Conservation (phyloP, 1,140 invertebrate species). For the Laupala kohalensis region DNA sequence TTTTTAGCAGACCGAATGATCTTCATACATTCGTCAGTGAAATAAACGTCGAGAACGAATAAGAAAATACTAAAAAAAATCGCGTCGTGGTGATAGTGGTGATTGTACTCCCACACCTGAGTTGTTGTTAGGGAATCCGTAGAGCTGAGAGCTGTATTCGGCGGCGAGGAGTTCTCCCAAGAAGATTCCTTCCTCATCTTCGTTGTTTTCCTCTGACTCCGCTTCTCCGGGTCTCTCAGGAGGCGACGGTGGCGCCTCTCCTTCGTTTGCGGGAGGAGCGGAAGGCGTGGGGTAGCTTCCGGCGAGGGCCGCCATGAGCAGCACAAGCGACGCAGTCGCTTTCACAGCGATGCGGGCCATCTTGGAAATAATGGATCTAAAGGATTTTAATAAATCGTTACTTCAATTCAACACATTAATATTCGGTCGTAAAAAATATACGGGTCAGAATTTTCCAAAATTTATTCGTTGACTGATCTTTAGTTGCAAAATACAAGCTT, state of each 20-base stretch:
- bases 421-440: too few relatives aligned
- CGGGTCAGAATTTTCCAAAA: too few relatives aligned
- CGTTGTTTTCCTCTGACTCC: background rate
- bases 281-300: background rate
- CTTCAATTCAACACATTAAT: too few relatives aligned
- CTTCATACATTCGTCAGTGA: background rate
- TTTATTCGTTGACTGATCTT: too few relatives aligned
- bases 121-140: background rate
- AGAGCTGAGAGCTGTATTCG: background rate
- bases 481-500: too few relatives aligned
- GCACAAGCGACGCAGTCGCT: background rate
- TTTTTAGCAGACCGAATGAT: background rate
- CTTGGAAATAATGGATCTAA: too few relatives aligned
- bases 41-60: background rate
- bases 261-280: background rate
- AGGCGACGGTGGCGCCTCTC: too few relatives aligned
- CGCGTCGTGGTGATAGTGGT: too few relatives aligned
- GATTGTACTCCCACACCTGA: background rate
- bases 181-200: background rate
- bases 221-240: too few relatives aligned
- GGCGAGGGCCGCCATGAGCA: background rate
- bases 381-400: too few relatives aligned
- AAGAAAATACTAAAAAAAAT: too few relatives aligned
- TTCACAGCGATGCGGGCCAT: too few relatives aligned
- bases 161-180: background rate